Percentiles rank a stretch among this genome's conserved stretches.
Conservation (phyloP, 2,797 vertebrate species). For the Caiman crocodilus region DNA sequence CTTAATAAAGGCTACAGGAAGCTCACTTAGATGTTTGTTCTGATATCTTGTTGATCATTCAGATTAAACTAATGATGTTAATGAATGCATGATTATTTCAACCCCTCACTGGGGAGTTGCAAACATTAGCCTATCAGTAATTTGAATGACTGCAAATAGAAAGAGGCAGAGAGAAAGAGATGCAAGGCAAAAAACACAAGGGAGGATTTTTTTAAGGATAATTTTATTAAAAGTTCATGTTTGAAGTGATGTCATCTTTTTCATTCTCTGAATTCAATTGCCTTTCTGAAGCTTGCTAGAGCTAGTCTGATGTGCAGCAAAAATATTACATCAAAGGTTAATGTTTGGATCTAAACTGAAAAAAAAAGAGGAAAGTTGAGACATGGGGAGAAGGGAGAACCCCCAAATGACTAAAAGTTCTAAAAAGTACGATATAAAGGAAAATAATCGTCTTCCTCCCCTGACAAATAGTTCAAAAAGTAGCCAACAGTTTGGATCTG, state of each 20-base stretch:
- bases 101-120: background rate
- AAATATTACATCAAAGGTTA: slow-evolving; percentile 82
- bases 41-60: slow-evolving; percentile 28
- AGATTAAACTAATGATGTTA: slow-evolving; percentile 22
- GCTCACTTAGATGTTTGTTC: slow-evolving; percentile 22
- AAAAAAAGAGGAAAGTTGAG: slow-evolving; percentile 51
- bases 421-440: slow-evolving; percentile 83
- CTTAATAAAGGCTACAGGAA: slow-evolving; percentile 27
- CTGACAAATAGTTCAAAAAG: slow-evolving; percentile 84
- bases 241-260: slow-evolving; percentile 81
- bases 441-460: slow-evolving; percentile 82
- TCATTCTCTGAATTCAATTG: slow-evolving; percentile 76
- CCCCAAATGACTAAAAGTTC: slow-evolving; percentile 82
- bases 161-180: slow-evolving; percentile 9
- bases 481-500: slow-evolving; percentile 82
- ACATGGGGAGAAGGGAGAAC: slow-evolving; percentile 57
- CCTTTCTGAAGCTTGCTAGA: slow-evolving; percentile 80
- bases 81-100: background rate
- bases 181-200: slow-evolving; percentile 37
- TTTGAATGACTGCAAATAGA: slow-evolving; percentile 33
- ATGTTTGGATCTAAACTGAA: slow-evolving; percentile 69
- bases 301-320: slow-evolving; percentile 79
- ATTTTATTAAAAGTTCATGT: slow-evolving; percentile 73
- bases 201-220: slow-evolving; percentile 65
- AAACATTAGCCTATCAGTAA: slow-evolving; percentile 30